Evolutionary conservation across 2,113 vertebrate genomes (phyloP).

Genomic region (Origma solitaria): DNA sequence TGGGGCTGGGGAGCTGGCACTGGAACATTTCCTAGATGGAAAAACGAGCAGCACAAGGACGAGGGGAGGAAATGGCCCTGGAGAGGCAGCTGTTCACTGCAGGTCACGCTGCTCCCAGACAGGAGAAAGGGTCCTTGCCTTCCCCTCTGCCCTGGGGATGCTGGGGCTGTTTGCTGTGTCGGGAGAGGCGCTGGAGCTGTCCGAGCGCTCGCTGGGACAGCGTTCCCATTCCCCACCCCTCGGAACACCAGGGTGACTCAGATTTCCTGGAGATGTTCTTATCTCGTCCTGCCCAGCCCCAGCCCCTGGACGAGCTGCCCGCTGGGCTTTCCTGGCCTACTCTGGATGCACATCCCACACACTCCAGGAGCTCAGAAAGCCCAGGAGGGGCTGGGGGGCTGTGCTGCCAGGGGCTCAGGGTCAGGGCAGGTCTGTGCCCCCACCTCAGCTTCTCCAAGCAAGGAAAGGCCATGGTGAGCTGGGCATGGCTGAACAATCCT

Average conservation of each 20-base stretch:
- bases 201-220: not conserved
- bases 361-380: accelerated
- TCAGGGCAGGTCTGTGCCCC: accelerated
- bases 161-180: not conserved
- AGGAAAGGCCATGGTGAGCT: not conserved
- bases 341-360: not conserved
- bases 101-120: not conserved
- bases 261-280: constrained; percentile 14
- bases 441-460: not conserved
- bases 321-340: not conserved
- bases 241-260: not conserved
- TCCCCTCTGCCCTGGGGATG: not conserved
- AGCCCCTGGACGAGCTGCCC: not conserved
- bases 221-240: not conserved
- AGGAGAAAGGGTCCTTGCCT: not conserved
- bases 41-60: not conserved
- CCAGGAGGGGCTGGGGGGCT: not conserved
- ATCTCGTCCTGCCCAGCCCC: not conserved
- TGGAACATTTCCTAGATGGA: accelerated
- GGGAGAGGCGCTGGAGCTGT: not conserved
- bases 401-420: accelerated
- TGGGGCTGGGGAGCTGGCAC: accelerated
- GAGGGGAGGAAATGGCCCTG: not conserved
- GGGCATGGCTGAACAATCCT: not conserved
- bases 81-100: not conserved